Base-by-base conservation (phyloP, 2,888 invertebrate genomes). In the Leptarthrus brevirostris region DNA sequence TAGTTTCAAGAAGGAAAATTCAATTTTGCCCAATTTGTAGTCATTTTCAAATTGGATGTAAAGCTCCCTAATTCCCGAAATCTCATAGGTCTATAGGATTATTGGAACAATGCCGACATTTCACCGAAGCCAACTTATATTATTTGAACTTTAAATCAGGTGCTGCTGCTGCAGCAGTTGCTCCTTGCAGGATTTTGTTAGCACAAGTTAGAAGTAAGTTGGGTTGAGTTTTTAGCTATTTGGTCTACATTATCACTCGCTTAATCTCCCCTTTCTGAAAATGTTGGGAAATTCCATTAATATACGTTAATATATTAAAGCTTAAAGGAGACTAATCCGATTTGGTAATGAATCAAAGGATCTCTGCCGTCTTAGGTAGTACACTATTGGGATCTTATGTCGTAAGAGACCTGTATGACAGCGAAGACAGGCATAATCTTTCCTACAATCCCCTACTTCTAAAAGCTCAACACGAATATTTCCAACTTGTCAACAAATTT, bases 41-140 rank as follows among this genome's bases (percentile, higher is more conserved):
- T 34, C 10, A 36, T 18, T 26, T 36, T 20, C 8, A 20, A 58
- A 58, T 58, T 58, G 36, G 10, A 18, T 58, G 20, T 12, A 26
- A 58, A 58, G 36, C 58, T 36, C 20, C 36, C 36, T 58, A 58
- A 58, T 58, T 12, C 58, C 58, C 34, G 18, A 58, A 58, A 36
- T 36, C 58, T 20, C 36, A 58, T 58, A 26, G 34, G 58, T 36
- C 58, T 36, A 58, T 10, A 36, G 58, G 16, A 58, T 58, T 58
- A 58, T 58, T 58, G 58, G 58, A 58, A 58, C 58, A 58, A 58
- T 58, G 58, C 36, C 58, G 36, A 58, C 18, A 36, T 36, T 58
- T 36, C 58, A 58, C 10, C 36, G 36, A 58, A 36, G 58, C 12
- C 36, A 4, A 18, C 4, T 24, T 58, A 14, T 36, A n/a, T 10